Base-by-base conservation (phyloP, 2,797 vertebrate species). In the Anas bahamensis region DNA sequence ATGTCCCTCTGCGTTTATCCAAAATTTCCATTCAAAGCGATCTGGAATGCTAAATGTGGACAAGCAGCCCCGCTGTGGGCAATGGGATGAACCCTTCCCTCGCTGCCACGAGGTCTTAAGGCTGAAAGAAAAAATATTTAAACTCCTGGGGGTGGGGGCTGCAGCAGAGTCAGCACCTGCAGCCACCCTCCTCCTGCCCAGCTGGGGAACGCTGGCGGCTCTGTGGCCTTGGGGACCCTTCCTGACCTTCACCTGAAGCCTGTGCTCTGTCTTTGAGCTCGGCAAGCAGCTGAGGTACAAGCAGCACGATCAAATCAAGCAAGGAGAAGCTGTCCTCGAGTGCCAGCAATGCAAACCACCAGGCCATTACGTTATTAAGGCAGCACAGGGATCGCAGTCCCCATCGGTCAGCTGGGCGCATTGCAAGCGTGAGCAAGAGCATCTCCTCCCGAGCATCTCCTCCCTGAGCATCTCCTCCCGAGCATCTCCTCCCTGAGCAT, bases 31-130 rank as follows among this genome's bases (percentile, higher is more conserved):
- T 8, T 14, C 28, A 7, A 24, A 65, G 19, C 1, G 6, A 77
- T 7, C 39, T 16, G 13, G 33, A 50, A 42, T 9, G 14, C 15
- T 1, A 3, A 1, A 15, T 0, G 24, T 8, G 13, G 55, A 6
- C 12, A 5, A 39, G 44, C 6, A 11, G 8, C 35, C 69, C 14
- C 31, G 26, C 35, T 31, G 4, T 1, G 7, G 55, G n/a, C 12
- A 21, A 12, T 0, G 6, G n/a, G 42, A 22, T 13, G 46, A 69
- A 33, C 35, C 53, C 71, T 55, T 22, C 42, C 76, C 23, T 2
- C 1, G 4, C 15, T 10, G 10, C 3, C 59, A 21, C 11, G 10
- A 42, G 41, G 35, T 41, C 35, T 17, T 5, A 5, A 41, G n/a
- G 23, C 64, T 29, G 24, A 65, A 39, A n/a, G 52, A 59, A 33